phyloP scores from a whole-genome alignment of 1,140 invertebrate species.

The Hormaphis cornu region DNA sequence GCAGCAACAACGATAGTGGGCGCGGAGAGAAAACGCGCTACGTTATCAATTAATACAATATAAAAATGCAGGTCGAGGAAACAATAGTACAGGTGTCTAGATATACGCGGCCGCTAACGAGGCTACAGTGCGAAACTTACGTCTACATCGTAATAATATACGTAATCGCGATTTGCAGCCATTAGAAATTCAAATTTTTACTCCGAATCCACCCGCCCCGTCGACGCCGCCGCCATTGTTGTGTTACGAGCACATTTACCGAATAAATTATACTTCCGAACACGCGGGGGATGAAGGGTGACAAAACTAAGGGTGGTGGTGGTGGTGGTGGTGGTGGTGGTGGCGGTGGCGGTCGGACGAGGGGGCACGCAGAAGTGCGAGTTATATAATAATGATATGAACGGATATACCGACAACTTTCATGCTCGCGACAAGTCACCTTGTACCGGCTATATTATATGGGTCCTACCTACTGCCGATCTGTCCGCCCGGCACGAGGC shows the following conservation, averaged over 20 bases:
- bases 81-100: neutral
- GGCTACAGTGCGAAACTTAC: too few relatives aligned
- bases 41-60: constrained; percentile 26
- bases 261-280: constrained; percentile 27
- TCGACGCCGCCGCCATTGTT: neutral
- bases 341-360: neutral
- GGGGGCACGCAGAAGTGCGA: neutral
- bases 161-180: neutral
- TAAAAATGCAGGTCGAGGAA: neutral
- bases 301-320: too few relatives aligned
- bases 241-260: constrained; percentile 15
- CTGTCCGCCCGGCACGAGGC: constrained; percentile 19
- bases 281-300: neutral
- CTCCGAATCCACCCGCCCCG: neutral
- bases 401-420: constrained; percentile 14
- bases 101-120: constrained; percentile 16
- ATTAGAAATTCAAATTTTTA: constrained; percentile 33
- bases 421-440: constrained; percentile 7
- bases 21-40: neutral
- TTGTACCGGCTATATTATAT: too few relatives aligned
- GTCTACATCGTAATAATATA: too few relatives aligned
- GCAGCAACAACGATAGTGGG: neutral
- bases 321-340: too few relatives aligned
- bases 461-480: too few relatives aligned
- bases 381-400: neutral